Evolutionary conservation across 1,140 invertebrate genomes (phyloP).

Genomic region (Matsumurasca onukii): DNA sequence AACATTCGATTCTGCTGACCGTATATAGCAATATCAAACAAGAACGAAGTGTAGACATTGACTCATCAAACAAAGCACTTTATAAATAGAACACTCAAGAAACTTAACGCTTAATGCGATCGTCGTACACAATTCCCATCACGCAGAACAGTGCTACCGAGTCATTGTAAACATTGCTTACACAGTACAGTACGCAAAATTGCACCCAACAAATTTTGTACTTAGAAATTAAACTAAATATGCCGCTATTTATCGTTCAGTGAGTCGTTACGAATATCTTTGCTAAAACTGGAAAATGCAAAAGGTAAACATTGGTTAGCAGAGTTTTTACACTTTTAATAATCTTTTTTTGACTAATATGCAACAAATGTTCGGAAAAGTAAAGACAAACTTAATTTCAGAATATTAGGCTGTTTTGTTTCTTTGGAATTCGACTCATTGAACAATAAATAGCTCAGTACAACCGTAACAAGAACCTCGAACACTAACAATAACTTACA

Average conservation of each 20-base stretch:
- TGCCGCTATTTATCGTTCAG: background rate
- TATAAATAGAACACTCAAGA: background rate
- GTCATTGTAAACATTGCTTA: background rate
- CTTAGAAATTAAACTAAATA: background rate
- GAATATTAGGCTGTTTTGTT: background rate
- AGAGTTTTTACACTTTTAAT: background rate
- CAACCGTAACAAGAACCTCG: background rate
- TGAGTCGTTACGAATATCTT: background rate
- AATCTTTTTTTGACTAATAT: background rate
- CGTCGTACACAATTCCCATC: background rate
- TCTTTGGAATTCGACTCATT: background rate
- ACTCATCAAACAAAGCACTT: background rate
- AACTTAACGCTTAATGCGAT: background rate
- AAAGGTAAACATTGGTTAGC: background rate
- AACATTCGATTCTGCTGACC: background rate
- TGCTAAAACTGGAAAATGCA: background rate
- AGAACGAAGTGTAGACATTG: no score
- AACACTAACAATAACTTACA: background rate
- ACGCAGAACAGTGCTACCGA: background rate
- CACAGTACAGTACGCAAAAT: background rate
- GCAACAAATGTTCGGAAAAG: background rate
- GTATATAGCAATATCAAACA: background rate
- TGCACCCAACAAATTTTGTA: background rate
- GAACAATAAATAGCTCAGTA: no score
- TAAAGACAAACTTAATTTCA: background rate